Conservation (phyloP, 2,888 invertebrate species). For the Hemicrepidius hirtus region DNA sequence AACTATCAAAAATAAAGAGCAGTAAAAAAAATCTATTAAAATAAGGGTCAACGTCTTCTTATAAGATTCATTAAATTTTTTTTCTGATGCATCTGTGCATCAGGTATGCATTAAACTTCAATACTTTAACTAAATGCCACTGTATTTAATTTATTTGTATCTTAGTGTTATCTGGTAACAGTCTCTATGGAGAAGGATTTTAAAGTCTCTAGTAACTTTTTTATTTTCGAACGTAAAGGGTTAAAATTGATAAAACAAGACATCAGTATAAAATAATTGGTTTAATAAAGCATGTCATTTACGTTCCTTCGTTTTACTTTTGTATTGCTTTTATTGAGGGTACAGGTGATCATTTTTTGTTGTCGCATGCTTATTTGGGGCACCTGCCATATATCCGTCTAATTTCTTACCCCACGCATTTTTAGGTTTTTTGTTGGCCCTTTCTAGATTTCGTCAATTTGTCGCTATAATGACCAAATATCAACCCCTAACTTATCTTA, state of each 20-base stretch:
- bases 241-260: slow-evolving; percentile 56
- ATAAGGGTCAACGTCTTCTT: slow-evolving; percentile 40
- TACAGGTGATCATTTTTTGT: slow-evolving; percentile 61
- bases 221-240: slow-evolving; percentile 43
- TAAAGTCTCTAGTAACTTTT: slow-evolving; percentile 18
- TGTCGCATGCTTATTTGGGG: slow-evolving; percentile 51
- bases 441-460: slow-evolving; percentile 59
- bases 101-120: slow-evolving; percentile 53
- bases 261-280: slow-evolving; percentile 58
- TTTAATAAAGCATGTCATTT: slow-evolving; percentile 61
- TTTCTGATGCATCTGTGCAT: slow-evolving; percentile 53
- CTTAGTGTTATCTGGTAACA: slow-evolving; percentile 18
- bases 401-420: slow-evolving; percentile 60
- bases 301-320: slow-evolving; percentile 54
- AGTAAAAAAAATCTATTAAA: slow-evolving; percentile 52
- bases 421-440: slow-evolving; percentile 42
- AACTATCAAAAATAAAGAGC: slow-evolving; percentile 28
- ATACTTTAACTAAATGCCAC: slow-evolving; percentile 53
- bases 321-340: slow-evolving; percentile 51
- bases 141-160: slow-evolving; percentile 46
- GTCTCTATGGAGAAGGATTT: slow-evolving; percentile 15
- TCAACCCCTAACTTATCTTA: slow-evolving; percentile 51
- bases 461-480: slow-evolving; percentile 62
- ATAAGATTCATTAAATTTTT: slow-evolving; percentile 50
- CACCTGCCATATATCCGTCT: slow-evolving; percentile 59